Evolutionary conservation across 2,888 invertebrate species (phyloP).

Genomic region (Panopea generosa): DNA sequence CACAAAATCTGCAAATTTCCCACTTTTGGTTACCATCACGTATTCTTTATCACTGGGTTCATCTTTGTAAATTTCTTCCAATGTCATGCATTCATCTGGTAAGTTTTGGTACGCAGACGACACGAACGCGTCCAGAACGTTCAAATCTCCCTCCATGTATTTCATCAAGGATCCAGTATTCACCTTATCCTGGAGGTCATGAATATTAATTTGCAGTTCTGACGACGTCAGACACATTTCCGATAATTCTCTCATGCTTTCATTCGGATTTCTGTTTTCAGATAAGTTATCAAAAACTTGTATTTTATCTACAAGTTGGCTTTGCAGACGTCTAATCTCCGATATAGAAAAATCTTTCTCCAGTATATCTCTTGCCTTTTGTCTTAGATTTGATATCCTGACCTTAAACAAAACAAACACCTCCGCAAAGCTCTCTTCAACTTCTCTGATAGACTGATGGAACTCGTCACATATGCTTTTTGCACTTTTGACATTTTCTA

Average conservation of each 20-base stretch:
- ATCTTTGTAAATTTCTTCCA: slow-evolving; percentile 23
- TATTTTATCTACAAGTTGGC: slow-evolving; percentile 27
- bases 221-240: slow-evolving; percentile 48
- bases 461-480: slow-evolving; percentile 40
- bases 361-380: slow-evolving; percentile 37
- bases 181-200: slow-evolving; percentile 43
- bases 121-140: slow-evolving; percentile 44
- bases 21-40: slow-evolving; percentile 49
- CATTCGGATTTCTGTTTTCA: slow-evolving; percentile 33
- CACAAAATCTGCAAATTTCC: slow-evolving; percentile 33
- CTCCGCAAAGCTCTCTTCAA: slow-evolving; percentile 43
- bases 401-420: slow-evolving; percentile 34
- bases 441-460: slow-evolving; percentile 41
- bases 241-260: slow-evolving; percentile 28
- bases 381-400: slow-evolving; percentile 34
- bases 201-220: slow-evolving; percentile 44
- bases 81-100: slow-evolving; percentile 33
- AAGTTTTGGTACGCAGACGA: slow-evolving; percentile 30
- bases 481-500: slow-evolving; percentile 20
- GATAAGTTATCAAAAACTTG: slow-evolving; percentile 17
- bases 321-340: slow-evolving; percentile 26
- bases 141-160: slow-evolving; percentile 38
- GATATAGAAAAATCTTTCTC: slow-evolving; percentile 27
- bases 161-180: slow-evolving; percentile 37
- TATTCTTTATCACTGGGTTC: slow-evolving; percentile 46